Conservation (phyloP, 2,113 vertebrate species). For the Melanocharis versteri region DNA sequence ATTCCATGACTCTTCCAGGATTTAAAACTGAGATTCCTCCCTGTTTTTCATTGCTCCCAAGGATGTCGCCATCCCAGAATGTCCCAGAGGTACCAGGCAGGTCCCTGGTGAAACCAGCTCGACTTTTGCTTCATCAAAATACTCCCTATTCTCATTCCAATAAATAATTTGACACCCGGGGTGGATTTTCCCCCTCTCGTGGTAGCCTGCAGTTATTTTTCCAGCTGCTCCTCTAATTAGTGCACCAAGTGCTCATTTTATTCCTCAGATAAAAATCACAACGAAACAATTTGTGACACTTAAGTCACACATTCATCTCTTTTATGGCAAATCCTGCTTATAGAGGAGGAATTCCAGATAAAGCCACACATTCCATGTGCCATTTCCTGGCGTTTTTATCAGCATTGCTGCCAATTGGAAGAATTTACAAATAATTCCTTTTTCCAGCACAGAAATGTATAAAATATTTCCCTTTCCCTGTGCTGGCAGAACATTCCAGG, state of each 20-base stretch:
- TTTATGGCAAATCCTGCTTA: not conserved
- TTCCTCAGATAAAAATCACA: constrained; percentile 43
- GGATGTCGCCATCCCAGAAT: not conserved
- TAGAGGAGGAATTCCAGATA: not conserved
- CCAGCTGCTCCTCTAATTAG: constrained; percentile 56
- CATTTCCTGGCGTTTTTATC: constrained; percentile 10
- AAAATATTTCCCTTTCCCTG: not conserved
- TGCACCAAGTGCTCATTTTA: constrained; percentile 36
- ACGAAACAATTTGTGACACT: constrained; percentile 20
- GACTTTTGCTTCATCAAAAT: not conserved
- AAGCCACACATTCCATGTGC: constrained; percentile 24
- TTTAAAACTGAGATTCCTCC: not conserved
- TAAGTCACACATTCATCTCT: constrained; percentile 43
- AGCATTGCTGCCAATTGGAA: not conserved
- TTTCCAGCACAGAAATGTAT: not conserved
- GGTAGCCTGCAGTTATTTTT: constrained; percentile 37
- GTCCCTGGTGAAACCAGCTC: not conserved
- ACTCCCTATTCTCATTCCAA: not conserved
- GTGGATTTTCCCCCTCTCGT: not conserved
- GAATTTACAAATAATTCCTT: constrained; percentile 24
- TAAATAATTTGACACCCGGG: not conserved
- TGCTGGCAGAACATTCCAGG: not conserved
- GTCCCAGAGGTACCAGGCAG: not conserved
- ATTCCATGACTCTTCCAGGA: not conserved
- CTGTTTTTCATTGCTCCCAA: not conserved